Conservation (phyloP, 2,888 invertebrate species). For the Eupeodes latifasciatus region DNA sequence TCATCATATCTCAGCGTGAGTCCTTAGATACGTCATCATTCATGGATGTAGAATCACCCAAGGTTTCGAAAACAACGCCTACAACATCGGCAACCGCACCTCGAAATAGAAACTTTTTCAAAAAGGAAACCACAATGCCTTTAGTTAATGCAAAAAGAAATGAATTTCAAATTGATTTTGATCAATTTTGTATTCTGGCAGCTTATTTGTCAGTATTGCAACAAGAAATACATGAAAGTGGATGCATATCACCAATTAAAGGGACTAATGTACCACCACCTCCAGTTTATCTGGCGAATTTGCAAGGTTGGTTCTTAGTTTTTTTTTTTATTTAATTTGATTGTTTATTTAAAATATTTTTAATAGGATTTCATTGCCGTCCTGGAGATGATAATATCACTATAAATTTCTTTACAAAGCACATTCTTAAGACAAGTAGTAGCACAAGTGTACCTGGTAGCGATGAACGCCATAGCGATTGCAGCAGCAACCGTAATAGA, state of each 20-base stretch:
- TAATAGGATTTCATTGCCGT: constrained; percentile 69
- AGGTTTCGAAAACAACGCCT: not conserved
- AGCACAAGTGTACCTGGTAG: constrained; percentile 81
- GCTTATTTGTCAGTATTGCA: constrained; percentile 84
- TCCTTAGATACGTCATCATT: constrained; percentile 77
- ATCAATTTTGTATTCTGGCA: constrained; percentile 84
- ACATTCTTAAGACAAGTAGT: constrained; percentile 83
- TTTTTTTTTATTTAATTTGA: not conserved
- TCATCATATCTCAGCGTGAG: constrained; percentile 82
- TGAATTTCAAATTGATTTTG: constrained; percentile 81
- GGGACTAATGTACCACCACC: constrained; percentile 84
- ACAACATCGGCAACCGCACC: constrained; percentile 43
- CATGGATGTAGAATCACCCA: constrained; percentile 8
- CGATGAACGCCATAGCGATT: constrained; percentile 80
- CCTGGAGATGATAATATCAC: constrained; percentile 78
- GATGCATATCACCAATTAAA: constrained; percentile 84
- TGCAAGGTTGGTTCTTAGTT: constrained; percentile 79
- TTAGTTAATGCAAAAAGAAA: constrained; percentile 36
- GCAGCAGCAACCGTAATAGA: constrained; percentile 80
- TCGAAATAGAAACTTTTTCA: constrained; percentile 42
- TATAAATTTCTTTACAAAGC: constrained; percentile 81
- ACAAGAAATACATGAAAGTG: constrained; percentile 84
- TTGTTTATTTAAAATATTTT: not conserved
- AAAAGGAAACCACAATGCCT: constrained; percentile 15
- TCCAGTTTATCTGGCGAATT: constrained; percentile 83